Base-by-base conservation (phyloP, 2,797 vertebrate genomes). In the Helicolenus hilgendorfi region DNA sequence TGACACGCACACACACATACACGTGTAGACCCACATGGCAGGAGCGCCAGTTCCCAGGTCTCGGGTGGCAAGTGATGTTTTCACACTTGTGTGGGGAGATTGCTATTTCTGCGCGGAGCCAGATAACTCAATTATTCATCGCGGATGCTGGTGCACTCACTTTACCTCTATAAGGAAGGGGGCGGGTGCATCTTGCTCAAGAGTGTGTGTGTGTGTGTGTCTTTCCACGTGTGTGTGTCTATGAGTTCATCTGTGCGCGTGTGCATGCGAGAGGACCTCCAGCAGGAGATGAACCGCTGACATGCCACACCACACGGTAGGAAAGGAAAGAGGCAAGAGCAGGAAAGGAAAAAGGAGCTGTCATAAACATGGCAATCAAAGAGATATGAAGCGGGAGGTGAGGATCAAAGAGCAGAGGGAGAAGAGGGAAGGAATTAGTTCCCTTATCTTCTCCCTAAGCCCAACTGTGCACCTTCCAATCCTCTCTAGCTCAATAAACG, bases 111-210 rank as follows among this genome's bases (percentile, higher is more conserved):
- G 96, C 94, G 63, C 88, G 67, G 89, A 96, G 94, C 93, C 90
- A 95, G 91, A 96, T 90, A 93, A 96, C 96, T 97, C 96, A 97
- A 97, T 97, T 97, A 97, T 97, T 97, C 92, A 97, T 97, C 78
- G 24, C 75, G 38, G 91, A 93, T 93, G 92, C 89, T 92, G 87
- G 88, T 92, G 91, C 93, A 95, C 95, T 96, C 95, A 95, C 93
- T 95, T 96, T 94, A 95, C 95, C 94, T 95, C 94, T 78, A 84
- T 89, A 82, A 92, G 81, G 84, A 88, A 80, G 86, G 70, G 84
- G 86, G 45, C 38, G 84, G 84, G 87, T 36, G 90, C 72, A 87
- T 89, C 88, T 90, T 29, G 55, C 65, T 83, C 71, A 69, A 11
- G 53, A 53, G 76, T 83, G 86, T 65, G 86, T 59, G 77, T 70